Base-by-base conservation (phyloP, 2,888 invertebrate species). In the Scotopteryx bipunctaria region DNA sequence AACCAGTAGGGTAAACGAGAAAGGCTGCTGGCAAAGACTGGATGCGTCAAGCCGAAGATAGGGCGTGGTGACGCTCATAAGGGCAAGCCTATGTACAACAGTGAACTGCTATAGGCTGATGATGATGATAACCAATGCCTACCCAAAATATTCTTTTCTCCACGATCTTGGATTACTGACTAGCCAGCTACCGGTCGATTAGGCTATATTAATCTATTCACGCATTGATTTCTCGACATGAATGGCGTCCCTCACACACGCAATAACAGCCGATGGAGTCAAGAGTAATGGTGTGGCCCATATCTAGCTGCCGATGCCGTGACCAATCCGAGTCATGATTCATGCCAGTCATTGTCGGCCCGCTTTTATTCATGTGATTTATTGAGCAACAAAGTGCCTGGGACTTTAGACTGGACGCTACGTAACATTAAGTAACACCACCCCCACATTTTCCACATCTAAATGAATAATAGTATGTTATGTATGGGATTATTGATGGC, bases 301-400 rank as follows among this genome's bases (percentile, higher is more conserved):
- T 40, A 19, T 29, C 37, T 44, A 38, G 25, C 41, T 4, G 27
- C 27, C 27, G 11, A n/a, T 9, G 23, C 32, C 29, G 17, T 35
- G 40, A 29, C 41, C 32, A 46, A 31, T 31, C 53, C 46, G 36
- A 16, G 40, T 25, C 47, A 44, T 44, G 54, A 54, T 57, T 57
- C 54, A 32, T 57, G 53, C 23, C 31, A 25, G 41, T 19, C 43
- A 42, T 36, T 38, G 19, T 19, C 29, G 36, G 11, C 15, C 1
- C 15, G 5, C 27, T 27, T 15, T 3, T 41, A 13, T 21, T 13
- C 21, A 23, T 15, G 3, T 14, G 31, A 42, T 21, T 29, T 21
- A 42, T 21, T 21, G 14, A 11, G 15, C 15, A 25, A 5, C 15
- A 42, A 32, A 21, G n/a, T 38, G n/a, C 11, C 11, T 4, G 4